These are phyloP conservation scores for Poecilobothrus nobilitatus DNA, from an alignment of 2,888 invertebrate species.

Conservation along the genomic window DNA sequence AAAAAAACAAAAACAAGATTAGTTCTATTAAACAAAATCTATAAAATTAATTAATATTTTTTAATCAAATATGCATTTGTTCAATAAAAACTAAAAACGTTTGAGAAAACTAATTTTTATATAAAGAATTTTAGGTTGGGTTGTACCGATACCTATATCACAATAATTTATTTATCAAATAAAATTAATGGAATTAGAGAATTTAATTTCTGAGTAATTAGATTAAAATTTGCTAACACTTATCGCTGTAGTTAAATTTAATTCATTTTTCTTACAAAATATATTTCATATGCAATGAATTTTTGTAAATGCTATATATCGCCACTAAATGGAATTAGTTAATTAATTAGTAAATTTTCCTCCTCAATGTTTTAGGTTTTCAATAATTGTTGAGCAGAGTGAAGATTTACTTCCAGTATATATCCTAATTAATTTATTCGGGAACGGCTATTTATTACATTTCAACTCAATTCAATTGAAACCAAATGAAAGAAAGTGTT, in stretches of 20 bases:
- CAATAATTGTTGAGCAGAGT: neutral
- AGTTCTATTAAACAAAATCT: no score
- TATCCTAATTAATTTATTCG: no score
- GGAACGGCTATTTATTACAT: neutral
- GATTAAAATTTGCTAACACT: neutral
- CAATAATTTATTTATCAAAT: no score
- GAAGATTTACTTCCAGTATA: neutral
- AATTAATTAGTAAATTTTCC: neutral
- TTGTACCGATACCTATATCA: no score
- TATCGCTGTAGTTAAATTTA: neutral
- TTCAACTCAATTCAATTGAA: neutral
- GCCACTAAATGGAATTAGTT: neutral
- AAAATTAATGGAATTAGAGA: no score
- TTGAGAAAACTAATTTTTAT: no score
- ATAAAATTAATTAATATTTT: no score
- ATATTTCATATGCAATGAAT: neutral
- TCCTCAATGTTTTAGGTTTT: slow-evolving; percentile 5
- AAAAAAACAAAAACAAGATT: no score
- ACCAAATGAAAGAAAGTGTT: neutral
- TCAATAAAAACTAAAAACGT: no score
- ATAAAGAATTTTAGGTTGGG: no score
- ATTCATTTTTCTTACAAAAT: neutral
- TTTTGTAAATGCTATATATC: neutral
- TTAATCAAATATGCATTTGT: no score
- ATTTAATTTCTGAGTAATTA: no score